Base-by-base conservation (phyloP, 2,797 vertebrate species). In the Hydrophis major region DNA sequence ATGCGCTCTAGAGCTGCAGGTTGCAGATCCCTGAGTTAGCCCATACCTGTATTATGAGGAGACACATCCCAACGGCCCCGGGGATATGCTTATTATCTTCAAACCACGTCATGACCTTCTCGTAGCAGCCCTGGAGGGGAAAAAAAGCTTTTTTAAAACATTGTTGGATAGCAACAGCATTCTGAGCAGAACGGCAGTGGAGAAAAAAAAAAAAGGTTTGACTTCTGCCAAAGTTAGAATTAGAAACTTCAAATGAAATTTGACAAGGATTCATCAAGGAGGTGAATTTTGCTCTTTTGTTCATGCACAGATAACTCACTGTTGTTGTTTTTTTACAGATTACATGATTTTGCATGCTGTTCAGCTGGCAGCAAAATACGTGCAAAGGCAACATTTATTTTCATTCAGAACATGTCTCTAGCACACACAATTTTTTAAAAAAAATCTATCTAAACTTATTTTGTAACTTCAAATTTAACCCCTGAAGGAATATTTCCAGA, bases 61-160 rank as follows among this genome's bases (percentile, higher is more conserved):
- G 96, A 95, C 99, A 99, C 99, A 99, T 99, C 94, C 98, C 99
- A 88, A 98, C 98, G 0, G 98, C 99, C 95, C 99, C 99, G 2
- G 99, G 98, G 94, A 99, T 97, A 25, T 99, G 98, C 95, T 99
- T 99, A 94, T 99, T 99, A 91, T 99, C 98, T 92, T 99, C 98
- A 90, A 99, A 98, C 99, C 99, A 99, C 93, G 97, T 98, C 96
- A 99, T 99, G 95, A 99, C 98, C 96, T 98, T 99, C 94, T 99
- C 98, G 1, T 99, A 99, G 97, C 99, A 99, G 50, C 99, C 99
- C 99, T 99, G 96, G 93, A 95, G 96, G 83, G 88, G 92, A 89
- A 90, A 92, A 89, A 90, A 0, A 94, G 2, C 4, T 14, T 90
- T 88, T 18, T 27, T 11, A 11, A 60, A 95, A 53, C 61, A 92